Evolutionary conservation across 1,140 invertebrate species (phyloP).

Genomic region (Brachionus sp.): DNA sequence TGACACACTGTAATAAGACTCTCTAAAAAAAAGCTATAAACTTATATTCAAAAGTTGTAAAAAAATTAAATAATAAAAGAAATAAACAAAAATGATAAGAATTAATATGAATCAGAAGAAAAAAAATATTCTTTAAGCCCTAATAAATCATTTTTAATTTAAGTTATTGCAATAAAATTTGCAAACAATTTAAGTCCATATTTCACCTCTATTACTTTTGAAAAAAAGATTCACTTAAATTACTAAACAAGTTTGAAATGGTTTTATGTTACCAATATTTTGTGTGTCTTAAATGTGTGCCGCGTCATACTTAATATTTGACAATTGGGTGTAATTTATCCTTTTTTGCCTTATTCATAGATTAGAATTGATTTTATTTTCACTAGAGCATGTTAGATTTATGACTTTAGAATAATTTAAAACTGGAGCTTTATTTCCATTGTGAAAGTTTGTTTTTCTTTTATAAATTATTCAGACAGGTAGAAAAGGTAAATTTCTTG

Average conservation of each 20-base stretch:
- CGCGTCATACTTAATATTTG: neutral
- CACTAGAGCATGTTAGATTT: neutral
- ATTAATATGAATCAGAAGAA: neutral
- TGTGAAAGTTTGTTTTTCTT: neutral
- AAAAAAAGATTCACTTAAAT: neutral
- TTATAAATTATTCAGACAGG: neutral
- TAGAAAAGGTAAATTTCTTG: neutral
- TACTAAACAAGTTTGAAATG: neutral
- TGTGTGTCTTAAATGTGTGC: neutral
- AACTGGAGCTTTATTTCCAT: neutral
- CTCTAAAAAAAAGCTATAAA: conserved; percentile 11
- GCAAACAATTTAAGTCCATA: neutral
- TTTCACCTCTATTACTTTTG: neutral
- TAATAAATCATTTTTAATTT: neutral
- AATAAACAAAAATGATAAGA: neutral
- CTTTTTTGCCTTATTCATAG: neutral
- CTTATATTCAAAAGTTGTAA: neutral
- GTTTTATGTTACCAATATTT: neutral
- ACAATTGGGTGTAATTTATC: neutral
- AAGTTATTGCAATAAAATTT: neutral
- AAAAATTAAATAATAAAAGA: neutral
- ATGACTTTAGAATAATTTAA: neutral
- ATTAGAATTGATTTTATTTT: neutral
- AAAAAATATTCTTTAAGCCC: neutral
- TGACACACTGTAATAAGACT: conserved; percentile 23